These are phyloP conservation scores for Furcula furcula DNA, from an alignment of 2,888 invertebrate species.

Conservation along the genomic window DNA sequence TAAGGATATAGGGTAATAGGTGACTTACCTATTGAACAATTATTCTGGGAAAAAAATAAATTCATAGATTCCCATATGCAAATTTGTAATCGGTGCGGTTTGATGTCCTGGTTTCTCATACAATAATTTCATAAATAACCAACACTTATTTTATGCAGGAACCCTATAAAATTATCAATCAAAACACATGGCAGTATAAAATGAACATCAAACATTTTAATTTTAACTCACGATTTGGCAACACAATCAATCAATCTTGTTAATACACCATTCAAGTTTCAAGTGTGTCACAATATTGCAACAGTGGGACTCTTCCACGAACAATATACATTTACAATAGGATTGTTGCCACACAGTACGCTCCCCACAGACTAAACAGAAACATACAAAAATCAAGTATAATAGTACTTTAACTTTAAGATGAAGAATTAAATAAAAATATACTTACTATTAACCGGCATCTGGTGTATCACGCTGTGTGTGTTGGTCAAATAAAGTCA, in stretches of 20 bases:
- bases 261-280: background rate
- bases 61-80: no score
- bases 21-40: no score
- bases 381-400: conserved; percentile 6
- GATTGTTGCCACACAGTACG: background rate
- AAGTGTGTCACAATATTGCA: conserved; percentile 2
- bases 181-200: background rate
- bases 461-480: conserved; percentile 27
- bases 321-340: background rate
- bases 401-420: conserved; percentile 15
- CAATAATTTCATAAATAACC: no score
- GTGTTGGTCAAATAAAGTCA: conserved; percentile 23
- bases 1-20: no score
- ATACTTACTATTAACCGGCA: conserved; percentile 7
- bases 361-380: background rate
- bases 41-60: no score
- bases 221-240: conserved; percentile 16
- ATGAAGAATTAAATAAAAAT: conserved; percentile 4
- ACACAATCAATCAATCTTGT: conserved; percentile 52
- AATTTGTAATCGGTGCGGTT: no score
- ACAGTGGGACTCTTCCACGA: background rate
- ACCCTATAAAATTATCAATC: background rate
- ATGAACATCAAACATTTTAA: conserved; percentile 2
- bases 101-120: no score
- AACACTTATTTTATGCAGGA: background rate